Evolutionary conservation across 2,113 vertebrate species (phyloP), one percentile per base, ranked within the genome.

Genomic region (Corythaeola cristata): DNA sequence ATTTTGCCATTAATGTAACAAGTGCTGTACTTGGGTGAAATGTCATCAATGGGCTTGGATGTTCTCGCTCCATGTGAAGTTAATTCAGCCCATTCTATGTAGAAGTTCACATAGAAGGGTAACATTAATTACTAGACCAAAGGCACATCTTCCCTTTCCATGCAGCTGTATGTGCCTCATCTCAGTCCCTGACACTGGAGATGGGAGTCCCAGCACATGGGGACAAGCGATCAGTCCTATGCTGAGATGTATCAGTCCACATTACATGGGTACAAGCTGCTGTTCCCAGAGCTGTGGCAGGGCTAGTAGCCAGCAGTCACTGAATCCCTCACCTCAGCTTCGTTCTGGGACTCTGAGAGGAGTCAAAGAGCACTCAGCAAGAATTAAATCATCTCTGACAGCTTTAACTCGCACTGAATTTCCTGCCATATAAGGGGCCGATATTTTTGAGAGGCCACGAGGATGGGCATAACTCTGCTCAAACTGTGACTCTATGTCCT

Each of bases 291-390:
- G 72, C 78, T 53, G 37, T 76, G 88, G 50, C 37, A 59, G 78
- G 74, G 82, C 75, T 50, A 33, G 67, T 58, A 80, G 72, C 86
- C 94, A 90, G 53, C 76, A 86, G 90, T 6, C 85, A 63, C 35
- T 0, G 3, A 75, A 47, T 37, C 59, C 45, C 88, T 88, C 92
- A 90, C 75, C 82, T 95, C 87, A 41, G 75, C 89, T 94, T 93
- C 72, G 41, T 66, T 91, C 58, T 89, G 84, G 81, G 50, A 66
- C 81, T 94, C 78, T 52, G 55, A 77, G 72, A 80, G 52, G 59
- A 86, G 63, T 94, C 88, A 90, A 94, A 95, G 82, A 93, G 89
- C 82, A 79, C 53, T 91, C 90, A 85, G 71, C 53, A 87, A 75
- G 81, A 94, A 86, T 67, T 88, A 86, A 90, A 88, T 91, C 32